Base-by-base conservation (phyloP, 2,797 vertebrate genomes). In the Peromyscus melanophrys region DNA sequence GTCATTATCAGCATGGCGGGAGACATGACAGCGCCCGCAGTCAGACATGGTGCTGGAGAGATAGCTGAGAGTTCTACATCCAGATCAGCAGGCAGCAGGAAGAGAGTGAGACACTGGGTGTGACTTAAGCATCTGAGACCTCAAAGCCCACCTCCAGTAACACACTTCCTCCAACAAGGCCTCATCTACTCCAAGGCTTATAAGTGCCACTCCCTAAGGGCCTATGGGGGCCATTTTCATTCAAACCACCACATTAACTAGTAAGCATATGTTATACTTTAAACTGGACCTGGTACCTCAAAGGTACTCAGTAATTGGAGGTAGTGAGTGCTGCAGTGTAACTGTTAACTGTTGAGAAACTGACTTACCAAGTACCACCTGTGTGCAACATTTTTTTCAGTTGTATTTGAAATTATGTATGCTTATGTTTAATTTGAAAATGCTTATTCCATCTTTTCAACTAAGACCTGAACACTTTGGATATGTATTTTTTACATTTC, bases 371-470 rank as follows among this genome's bases (percentile, higher is more conserved):
- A 57, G 34, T 90, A 52, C 43, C 31, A 52, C 43, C 43, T n/a
- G 6, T 4, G 2, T 52, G 83, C 83, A 93, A 37, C 61, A 89
- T 73, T 61, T 57, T 2, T 94, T 94, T 11, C 88, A 73, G 34
- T 89, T 94, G 4, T 83, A 40, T 95, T 89, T 86, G 49, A 87
- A 96, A 78, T 25, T 55, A 67, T 78, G 61, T 95, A 63, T 29
- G 19, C 49, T 27, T 73, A 87, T 71, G n/a, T 92, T 96, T 84
- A 55, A 80, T 67, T 94, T 93, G 37, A 90, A 90, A 94, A 91
- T 86, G 21, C 37, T 91, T 92, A 77, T 84, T 91, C n/a, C 69
- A 2, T 81, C 67, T 27, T 61, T 43, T 59, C 52, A 61, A 87
- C 29, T 86, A 78, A 71, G 29, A 37, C 61, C 40, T 80, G 80